Conservation (phyloP, 2,797 vertebrate genomes). For the Spatula clypeata region DNA sequence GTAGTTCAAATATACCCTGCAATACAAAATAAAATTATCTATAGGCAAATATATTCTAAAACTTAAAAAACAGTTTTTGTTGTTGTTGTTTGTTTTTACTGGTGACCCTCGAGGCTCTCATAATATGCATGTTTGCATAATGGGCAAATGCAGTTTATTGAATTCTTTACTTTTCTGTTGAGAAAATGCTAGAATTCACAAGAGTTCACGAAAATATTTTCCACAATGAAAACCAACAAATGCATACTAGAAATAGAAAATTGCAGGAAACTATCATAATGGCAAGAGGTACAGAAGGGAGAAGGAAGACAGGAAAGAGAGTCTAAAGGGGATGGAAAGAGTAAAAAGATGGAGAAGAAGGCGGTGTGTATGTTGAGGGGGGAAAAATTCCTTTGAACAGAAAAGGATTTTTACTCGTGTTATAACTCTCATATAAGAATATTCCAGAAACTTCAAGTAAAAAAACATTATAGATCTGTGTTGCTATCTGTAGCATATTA, state of each 20-base stretch:
- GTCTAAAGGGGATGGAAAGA: neutral
- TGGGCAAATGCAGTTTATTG: neutral
- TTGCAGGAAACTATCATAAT: neutral
- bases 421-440: neutral
- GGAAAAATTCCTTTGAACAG: neutral
- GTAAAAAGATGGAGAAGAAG: neutral
- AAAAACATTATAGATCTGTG: neutral
- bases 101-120: neutral
- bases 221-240: neutral
- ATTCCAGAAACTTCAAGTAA: neutral
- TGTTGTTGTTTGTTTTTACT: neutral
- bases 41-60: neutral
- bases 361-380: neutral
- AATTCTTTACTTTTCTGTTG: neutral
- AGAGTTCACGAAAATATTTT: neutral
- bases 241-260: neutral
- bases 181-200: neutral
- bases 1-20: neutral
- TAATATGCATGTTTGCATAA: neutral
- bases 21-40: neutral
- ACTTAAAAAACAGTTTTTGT: neutral
- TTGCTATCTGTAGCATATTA: neutral
- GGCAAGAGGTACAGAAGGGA: neutral
- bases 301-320: neutral
- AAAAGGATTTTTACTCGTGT: neutral